A percentile compares a stretch with the other conserved stretches of the same genome.
phyloP scores from a whole-genome alignment of 2,113 vertebrate species.

The Eupsittula cactorum region DNA sequence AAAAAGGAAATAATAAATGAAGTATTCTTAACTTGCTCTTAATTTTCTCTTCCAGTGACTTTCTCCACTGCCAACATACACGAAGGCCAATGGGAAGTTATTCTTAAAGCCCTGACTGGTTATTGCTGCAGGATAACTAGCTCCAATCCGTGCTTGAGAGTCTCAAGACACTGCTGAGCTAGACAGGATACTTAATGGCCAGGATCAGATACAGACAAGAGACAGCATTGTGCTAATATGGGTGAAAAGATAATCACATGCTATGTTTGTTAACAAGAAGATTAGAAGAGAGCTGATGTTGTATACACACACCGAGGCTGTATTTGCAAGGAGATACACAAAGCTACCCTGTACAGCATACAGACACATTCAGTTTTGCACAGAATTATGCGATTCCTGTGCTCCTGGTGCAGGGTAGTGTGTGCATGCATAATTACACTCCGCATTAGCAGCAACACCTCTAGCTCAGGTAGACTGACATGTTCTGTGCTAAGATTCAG shows the following conservation, averaged over 20 bases:
- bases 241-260: not conserved
- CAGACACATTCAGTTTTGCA: not conserved
- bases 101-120: conserved; percentile 48
- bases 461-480: conserved; percentile 33
- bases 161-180: conserved; percentile 45
- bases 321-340: not conserved
- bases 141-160: conserved; percentile 40
- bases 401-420: not conserved
- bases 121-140: conserved; percentile 37
- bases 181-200: not conserved
- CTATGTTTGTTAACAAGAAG: not conserved
- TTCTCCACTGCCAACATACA: not conserved
- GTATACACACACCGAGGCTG: not conserved
- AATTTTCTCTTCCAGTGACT: not conserved
- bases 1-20: not conserved
- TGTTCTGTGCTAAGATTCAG: not conserved
- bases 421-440: not conserved
- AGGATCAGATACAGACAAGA: conserved; percentile 43
- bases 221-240: not conserved
- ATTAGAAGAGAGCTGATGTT: conserved; percentile 1
- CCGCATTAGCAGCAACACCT: conserved; percentile 5
- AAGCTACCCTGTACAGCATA: not conserved
- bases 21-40: not conserved
- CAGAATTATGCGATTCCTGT: not conserved
- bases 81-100: conserved; percentile 53